A percentile compares a stretch with the other conserved stretches of the same genome.
phyloP scores from a whole-genome alignment of 2,888 invertebrate species.

The Aphidoletes aphidimyza region DNA sequence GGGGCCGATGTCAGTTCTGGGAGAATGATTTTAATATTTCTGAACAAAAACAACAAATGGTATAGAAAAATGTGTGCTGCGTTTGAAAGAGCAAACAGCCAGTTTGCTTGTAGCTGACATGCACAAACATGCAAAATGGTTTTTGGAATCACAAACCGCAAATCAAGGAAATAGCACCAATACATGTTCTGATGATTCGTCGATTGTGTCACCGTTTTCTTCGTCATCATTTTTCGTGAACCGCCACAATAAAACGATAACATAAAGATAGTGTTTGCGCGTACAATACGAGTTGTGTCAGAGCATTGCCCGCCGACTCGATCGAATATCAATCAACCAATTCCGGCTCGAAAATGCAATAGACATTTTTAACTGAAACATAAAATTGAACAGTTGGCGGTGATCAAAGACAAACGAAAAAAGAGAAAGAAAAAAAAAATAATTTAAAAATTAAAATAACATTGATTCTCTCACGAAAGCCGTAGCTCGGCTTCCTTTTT shows the following conservation, averaged over 20 bases:
- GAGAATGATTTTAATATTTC: slow-evolving; percentile 46
- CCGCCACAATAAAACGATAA: background rate
- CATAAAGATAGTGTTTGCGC: background rate
- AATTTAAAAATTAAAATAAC: slow-evolving; percentile 31
- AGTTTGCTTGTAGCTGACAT: slow-evolving; percentile 20
- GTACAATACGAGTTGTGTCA: background rate
- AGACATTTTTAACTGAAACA: background rate
- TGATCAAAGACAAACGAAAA: background rate
- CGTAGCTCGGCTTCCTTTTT: background rate
- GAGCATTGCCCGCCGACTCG: background rate
- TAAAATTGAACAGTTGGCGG: slow-evolving; percentile 8
- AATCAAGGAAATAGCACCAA: slow-evolving; percentile 38
- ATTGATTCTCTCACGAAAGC: background rate
- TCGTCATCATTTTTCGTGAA: background rate
- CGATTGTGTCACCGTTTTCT: slow-evolving; percentile 44
- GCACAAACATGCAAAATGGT: background rate
- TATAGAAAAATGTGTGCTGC: background rate
- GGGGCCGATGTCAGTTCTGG: slow-evolving; percentile 30
- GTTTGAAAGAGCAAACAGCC: background rate
- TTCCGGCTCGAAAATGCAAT: slow-evolving; percentile 12
- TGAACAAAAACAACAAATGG: no score
- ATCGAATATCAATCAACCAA: slow-evolving; percentile 7
- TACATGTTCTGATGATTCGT: slow-evolving; percentile 19
- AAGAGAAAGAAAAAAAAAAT: background rate
- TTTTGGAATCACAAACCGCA: slow-evolving; percentile 35